These are phyloP conservation scores for Psephotus haematonotus DNA, from an alignment of 2,113 vertebrate species.

Conservation along the genomic window DNA sequence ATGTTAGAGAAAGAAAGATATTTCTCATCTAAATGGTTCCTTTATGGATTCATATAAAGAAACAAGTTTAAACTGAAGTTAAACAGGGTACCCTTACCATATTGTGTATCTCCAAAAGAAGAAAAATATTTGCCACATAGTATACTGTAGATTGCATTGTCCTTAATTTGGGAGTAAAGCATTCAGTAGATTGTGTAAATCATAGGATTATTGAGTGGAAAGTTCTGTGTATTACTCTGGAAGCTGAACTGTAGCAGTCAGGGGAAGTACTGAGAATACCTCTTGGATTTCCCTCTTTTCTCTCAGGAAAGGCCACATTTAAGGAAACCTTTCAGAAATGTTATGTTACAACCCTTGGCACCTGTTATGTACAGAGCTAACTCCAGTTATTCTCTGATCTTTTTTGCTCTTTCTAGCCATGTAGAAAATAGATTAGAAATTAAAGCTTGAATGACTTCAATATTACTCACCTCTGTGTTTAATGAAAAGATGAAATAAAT, in stretches of 20 bases:
- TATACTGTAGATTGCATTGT: neutral
- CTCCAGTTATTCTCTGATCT: neutral
- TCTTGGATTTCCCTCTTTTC: neutral
- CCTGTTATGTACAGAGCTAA: neutral
- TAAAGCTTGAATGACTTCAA: neutral
- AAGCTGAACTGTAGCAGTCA: neutral
- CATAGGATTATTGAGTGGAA: neutral
- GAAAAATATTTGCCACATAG: neutral
- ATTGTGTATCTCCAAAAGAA: neutral
- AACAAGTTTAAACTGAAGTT: neutral
- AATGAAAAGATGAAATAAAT: neutral
- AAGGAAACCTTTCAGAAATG: neutral
- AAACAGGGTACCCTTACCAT: neutral
- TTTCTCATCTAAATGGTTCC: neutral
- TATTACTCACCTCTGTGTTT: neutral
- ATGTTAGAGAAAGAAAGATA: neutral
- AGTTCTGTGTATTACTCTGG: neutral
- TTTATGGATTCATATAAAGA: neutral
- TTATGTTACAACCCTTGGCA: neutral
- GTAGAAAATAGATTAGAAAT: neutral
- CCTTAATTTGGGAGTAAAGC: neutral
- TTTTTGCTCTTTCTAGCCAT: neutral
- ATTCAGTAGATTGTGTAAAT: neutral
- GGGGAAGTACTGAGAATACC: fast-evolving
- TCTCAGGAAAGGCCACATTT: neutral